These are phyloP conservation scores for Leptodirus hochenwartii DNA, from an alignment of 2,888 invertebrate genomes.

Conservation along the genomic window DNA sequence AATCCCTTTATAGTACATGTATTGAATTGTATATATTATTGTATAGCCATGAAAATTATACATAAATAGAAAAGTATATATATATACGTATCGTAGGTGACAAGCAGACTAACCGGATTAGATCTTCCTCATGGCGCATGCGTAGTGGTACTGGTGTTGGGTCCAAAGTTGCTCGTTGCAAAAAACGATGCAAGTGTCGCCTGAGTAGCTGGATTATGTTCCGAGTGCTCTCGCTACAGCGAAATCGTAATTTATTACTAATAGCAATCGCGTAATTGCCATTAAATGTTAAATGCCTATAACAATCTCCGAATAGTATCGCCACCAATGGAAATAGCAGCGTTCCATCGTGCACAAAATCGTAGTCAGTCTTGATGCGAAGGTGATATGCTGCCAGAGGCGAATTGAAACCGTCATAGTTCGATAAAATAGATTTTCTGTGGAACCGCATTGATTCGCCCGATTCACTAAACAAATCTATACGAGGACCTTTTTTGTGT, in stretches of 20 bases:
- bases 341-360: slow-evolving; percentile 60
- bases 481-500: too few relatives aligned
- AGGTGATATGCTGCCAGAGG: slow-evolving; percentile 62
- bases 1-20: too few relatives aligned
- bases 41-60: too few relatives aligned
- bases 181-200: slow-evolving; percentile 36
- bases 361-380: slow-evolving; percentile 46
- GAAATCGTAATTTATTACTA: slow-evolving; percentile 22
- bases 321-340: slow-evolving; percentile 65
- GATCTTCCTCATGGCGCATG: too few relatives aligned
- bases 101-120: too few relatives aligned
- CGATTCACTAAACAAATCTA: too few relatives aligned
- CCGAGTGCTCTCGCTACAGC: slow-evolving; percentile 25
- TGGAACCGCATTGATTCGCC: slow-evolving; percentile 54
- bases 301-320: slow-evolving; percentile 66
- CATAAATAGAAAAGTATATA: too few relatives aligned
- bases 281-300: slow-evolving; percentile 20
- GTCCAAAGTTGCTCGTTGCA: too few relatives aligned
- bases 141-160: too few relatives aligned
- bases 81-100: too few relatives aligned
- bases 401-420: slow-evolving; percentile 32
- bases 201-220: slow-evolving; percentile 34
- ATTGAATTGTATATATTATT: too few relatives aligned
- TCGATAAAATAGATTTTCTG: slow-evolving; percentile 57
- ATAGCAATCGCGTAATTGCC: slow-evolving; percentile 18